A percentile compares a stretch with the other conserved stretches of the same genome.
phyloP scores from a whole-genome alignment of 2,797 vertebrate species.

The Staurois parvus region DNA sequence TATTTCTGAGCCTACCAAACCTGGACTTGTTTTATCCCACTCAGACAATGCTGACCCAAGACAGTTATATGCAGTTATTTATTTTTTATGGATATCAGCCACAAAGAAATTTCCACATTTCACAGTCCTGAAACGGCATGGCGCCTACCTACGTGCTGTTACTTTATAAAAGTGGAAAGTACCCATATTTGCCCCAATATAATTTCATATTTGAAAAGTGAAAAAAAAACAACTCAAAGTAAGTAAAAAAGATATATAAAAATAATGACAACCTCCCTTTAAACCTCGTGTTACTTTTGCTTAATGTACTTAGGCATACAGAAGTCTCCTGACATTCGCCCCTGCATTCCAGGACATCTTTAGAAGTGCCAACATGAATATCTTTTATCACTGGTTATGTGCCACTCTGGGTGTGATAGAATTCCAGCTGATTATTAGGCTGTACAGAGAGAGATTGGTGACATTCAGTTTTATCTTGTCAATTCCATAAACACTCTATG shows the following conservation, averaged over 20 bases:
- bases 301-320: neutral
- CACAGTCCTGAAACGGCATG: no score
- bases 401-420: conserved; percentile 24
- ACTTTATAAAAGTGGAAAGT: no score
- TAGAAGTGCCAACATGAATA: conserved; percentile 40
- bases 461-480: neutral
- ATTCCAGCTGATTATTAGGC: conserved; percentile 44
- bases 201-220: neutral
- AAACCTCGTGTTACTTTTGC: neutral
- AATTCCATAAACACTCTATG: neutral
- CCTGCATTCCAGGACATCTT: conserved; percentile 29
- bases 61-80: no score
- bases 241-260: neutral
- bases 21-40: no score
- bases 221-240: neutral
- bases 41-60: no score
- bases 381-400: conserved; percentile 37
- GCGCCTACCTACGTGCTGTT: no score
- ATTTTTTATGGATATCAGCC: no score
- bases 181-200: neutral
- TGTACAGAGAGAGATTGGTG: neutral
- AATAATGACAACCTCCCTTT: no score
- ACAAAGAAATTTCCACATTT: no score
- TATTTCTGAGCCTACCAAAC: no score
- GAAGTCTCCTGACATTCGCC: neutral